phyloP scores from a whole-genome alignment of 2,797 vertebrate genomes.

The Halcyon badia region DNA sequence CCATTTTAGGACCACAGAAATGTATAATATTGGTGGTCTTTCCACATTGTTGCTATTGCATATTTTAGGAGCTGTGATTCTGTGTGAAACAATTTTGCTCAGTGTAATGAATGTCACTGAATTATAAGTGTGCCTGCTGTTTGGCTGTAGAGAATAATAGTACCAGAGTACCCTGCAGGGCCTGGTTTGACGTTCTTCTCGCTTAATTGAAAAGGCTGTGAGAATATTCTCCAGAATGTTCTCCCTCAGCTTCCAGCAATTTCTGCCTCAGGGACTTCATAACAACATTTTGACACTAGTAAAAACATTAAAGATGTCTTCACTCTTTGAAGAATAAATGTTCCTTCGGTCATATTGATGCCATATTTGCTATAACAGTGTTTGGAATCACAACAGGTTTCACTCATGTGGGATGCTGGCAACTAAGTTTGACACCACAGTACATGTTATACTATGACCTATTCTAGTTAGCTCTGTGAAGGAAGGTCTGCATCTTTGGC shows the following conservation, averaged over 20 bases:
- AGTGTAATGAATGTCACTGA: constrained; percentile 7
- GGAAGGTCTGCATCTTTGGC: neutral
- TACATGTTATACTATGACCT: neutral
- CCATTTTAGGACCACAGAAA: constrained; percentile 4
- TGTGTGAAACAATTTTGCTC: neutral
- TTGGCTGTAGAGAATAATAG: constrained; percentile 65
- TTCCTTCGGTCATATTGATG: neutral
- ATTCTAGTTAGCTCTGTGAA: neutral
- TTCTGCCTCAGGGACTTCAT: constrained; percentile 40
- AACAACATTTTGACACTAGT: neutral
- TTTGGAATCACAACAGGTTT: constrained; percentile 9
- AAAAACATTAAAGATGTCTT: constrained; percentile 30
- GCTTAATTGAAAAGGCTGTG: constrained; percentile 22
- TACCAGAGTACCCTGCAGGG: constrained; percentile 19
- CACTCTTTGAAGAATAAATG: constrained; percentile 13
- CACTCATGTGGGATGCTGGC: neutral
- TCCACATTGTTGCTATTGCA: neutral
- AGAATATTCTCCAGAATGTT: constrained; percentile 51
- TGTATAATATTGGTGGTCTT: neutral
- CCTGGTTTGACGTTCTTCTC: constrained; percentile 18
- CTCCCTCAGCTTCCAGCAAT: constrained; percentile 20
- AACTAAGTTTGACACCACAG: neutral
- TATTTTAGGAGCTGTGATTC: constrained; percentile 33
- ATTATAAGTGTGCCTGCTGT: constrained; percentile 28
- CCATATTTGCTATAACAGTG: neutral